Percentiles rank a stretch among this genome's conserved stretches.
These are phyloP conservation scores for Globodera ellingtonae DNA, from an alignment of 1,140 invertebrate species.

Conservation along the genomic window DNA sequence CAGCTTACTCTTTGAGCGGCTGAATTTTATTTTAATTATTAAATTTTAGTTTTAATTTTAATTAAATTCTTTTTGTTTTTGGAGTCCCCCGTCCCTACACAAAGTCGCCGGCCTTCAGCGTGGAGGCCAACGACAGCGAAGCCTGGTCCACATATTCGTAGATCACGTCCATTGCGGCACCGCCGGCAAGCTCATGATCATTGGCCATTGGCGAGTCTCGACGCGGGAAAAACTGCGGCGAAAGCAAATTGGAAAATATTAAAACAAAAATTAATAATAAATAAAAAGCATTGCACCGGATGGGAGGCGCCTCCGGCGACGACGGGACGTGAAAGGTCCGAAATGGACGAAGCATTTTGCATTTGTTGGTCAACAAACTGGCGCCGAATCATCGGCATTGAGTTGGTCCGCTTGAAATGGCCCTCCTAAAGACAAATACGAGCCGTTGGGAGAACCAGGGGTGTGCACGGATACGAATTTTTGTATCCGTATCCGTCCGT, in stretches of 20 bases:
- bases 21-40: neutral
- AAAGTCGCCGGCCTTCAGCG: conserved; percentile 29
- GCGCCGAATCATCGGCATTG: conserved; percentile 55
- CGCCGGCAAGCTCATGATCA: conserved; percentile 30
- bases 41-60: too few species aligned
- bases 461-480: too few species aligned
- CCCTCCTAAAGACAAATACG: neutral
- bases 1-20: neutral
- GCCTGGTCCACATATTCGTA: conserved; percentile 54
- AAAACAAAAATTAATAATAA: neutral
- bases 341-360: conserved; percentile 26
- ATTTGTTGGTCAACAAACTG: neutral
- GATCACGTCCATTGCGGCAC: conserved; percentile 39
- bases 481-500: too few species aligned
- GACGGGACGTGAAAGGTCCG: conserved; percentile 29
- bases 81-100: conserved; percentile 3
- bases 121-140: conserved; percentile 41
- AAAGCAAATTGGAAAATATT: conserved; percentile 18
- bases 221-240: conserved; percentile 32
- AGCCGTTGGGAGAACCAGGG: too few species aligned
- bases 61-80: neutral
- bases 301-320: conserved; percentile 7
- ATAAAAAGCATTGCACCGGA: neutral
- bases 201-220: neutral
- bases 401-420: conserved; percentile 60